Percentiles rank a stretch among this genome's conserved stretches.
These are phyloP conservation scores for Calephelis virginiensis DNA, from an alignment of 1,140 invertebrate genomes.

Conservation along the genomic window DNA sequence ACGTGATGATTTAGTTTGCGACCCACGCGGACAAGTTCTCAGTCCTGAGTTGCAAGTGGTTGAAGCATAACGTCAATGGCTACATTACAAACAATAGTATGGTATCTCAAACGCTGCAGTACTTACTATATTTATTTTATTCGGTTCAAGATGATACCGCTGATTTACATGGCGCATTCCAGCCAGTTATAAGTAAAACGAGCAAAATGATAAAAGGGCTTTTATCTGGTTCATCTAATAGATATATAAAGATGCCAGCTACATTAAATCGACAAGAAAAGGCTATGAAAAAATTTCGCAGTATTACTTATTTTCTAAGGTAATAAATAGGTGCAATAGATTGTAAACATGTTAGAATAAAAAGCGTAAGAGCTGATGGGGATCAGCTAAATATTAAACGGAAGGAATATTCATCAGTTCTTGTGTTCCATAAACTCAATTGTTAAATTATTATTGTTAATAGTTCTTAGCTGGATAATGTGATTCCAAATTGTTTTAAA, in stretches of 20 bases:
- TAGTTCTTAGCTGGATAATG: neutral
- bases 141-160: slow-evolving; percentile 21
- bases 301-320: slow-evolving; percentile 33
- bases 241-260: too few relatives aligned
- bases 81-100: neutral
- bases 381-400: slow-evolving; percentile 39
- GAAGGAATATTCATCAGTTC: slow-evolving; percentile 41
- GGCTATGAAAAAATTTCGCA: too few relatives aligned
- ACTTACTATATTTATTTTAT: neutral
- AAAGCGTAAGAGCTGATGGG: slow-evolving; percentile 28
- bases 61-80: slow-evolving; percentile 8
- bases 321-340: slow-evolving; percentile 53
- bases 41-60: slow-evolving; percentile 1
- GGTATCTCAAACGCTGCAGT: neutral
- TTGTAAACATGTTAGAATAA: slow-evolving; percentile 30
- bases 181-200: slow-evolving; percentile 29
- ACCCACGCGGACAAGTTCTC: neutral
- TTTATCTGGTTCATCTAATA: too few relatives aligned
- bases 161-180: slow-evolving; percentile 27
- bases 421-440: neutral
- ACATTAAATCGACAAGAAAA: too few relatives aligned
- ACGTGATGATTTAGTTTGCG: neutral
- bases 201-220: neutral
- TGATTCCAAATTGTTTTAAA: neutral
- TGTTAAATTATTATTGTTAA: neutral